Percentiles rank a stretch among this genome's conserved stretches.
Conservation (phyloP, 2,888 invertebrate species). For the Cantharis rufa region DNA sequence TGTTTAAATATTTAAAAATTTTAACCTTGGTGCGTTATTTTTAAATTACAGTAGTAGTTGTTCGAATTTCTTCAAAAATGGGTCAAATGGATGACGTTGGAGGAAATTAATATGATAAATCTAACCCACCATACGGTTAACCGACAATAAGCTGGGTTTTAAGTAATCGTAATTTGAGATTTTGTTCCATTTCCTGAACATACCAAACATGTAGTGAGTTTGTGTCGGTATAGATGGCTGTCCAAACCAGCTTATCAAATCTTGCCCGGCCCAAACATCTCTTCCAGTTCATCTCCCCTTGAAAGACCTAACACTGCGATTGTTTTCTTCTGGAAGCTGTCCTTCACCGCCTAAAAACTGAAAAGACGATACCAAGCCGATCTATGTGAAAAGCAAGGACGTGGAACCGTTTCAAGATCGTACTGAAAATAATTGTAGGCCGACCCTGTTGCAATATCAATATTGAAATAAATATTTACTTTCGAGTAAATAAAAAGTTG, state of each 20-base stretch:
- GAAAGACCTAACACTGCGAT: no score
- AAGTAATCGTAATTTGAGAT: background rate
- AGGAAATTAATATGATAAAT: background rate
- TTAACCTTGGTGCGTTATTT: background rate
- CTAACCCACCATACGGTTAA: background rate
- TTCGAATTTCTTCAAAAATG: background rate
- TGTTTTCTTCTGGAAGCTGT: no score
- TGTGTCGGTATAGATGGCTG: background rate
- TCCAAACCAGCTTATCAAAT: no score
- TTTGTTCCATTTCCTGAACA: background rate
- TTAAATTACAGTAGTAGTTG: background rate
- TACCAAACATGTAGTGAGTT: background rate
- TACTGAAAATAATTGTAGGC: background rate
- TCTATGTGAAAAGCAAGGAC: background rate
- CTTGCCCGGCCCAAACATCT: no score
- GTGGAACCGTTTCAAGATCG: background rate
- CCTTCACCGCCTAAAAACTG: background rate
- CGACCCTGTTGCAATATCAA: background rate
- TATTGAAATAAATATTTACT: background rate
- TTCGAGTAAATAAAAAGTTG: background rate
- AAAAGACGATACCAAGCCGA: background rate
- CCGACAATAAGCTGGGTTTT: background rate
- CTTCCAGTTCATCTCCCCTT: no score
- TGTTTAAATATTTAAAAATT: background rate
- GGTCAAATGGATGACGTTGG: background rate